A percentile compares a stretch with the other conserved stretches of the same genome.
Evolutionary conservation across 2,888 invertebrate genomes (phyloP).

Genomic region (Pseudeuparius sepicola): DNA sequence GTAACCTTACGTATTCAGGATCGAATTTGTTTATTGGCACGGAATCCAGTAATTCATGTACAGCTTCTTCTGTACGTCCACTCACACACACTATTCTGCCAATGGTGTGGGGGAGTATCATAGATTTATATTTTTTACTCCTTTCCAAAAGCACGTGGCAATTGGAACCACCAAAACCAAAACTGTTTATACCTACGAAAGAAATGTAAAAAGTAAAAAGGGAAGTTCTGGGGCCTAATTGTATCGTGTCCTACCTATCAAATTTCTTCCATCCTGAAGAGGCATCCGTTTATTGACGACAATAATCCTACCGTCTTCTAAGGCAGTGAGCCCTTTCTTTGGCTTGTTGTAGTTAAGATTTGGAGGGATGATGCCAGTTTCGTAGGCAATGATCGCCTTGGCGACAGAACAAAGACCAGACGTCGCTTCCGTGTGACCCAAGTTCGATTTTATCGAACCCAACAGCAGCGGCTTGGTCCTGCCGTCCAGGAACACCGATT

Average conservation of each 20-base stretch:
- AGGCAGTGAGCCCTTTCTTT: constrained; percentile 45
- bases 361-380: constrained; percentile 69
- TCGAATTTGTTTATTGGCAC: constrained; percentile 43
- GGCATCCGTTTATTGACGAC: constrained; percentile 67
- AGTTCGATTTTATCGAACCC: constrained; percentile 87
- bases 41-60: constrained; percentile 53
- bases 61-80: constrained; percentile 70
- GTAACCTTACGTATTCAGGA: constrained; percentile 26
- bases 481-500: constrained; percentile 64
- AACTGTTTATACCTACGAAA: constrained; percentile 76
- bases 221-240: too few relatives aligned
- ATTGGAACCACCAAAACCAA: constrained; percentile 89
- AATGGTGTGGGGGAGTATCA: too few relatives aligned
- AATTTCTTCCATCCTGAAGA: constrained; percentile 54
- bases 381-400: constrained; percentile 53
- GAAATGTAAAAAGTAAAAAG: too few relatives aligned
- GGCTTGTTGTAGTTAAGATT: constrained; percentile 62
- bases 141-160: constrained; percentile 60
- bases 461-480: constrained; percentile 60
- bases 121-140: too few relatives aligned
- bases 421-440: constrained; percentile 84
- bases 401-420: constrained; percentile 74
- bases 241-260: too few relatives aligned
- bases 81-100: constrained; percentile 66
- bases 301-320: constrained; percentile 51